Conservation (phyloP, 1,140 invertebrate species). For the Andrena cerasifolii region DNA sequence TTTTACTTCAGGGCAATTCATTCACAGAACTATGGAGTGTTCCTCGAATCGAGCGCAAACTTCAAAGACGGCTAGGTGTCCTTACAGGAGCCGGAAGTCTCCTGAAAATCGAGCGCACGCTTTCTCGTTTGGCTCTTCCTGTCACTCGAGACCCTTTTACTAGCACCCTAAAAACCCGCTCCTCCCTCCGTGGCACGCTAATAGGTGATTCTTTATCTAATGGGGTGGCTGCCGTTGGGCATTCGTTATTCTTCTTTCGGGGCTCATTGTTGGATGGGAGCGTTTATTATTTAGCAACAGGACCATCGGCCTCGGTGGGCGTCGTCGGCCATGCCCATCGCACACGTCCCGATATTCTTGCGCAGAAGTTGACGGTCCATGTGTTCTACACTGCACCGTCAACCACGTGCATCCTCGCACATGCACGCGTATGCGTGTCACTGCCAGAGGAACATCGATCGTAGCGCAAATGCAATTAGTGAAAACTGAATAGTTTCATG, state of each 20-base stretch:
- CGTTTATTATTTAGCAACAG: slow-evolving; percentile 54
- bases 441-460: slow-evolving; percentile 14
- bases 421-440: slow-evolving; percentile 18
- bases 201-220: slow-evolving; percentile 61
- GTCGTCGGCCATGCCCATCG: slow-evolving; percentile 44
- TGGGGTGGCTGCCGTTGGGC: slow-evolving; percentile 37
- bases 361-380: background rate
- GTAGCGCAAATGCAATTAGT: background rate
- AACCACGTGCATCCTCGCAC: too few species aligned
- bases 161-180: slow-evolving; percentile 42
- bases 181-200: slow-evolving; percentile 50
- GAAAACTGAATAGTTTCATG: too few species aligned
- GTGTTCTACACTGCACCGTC: background rate
- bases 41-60: background rate
- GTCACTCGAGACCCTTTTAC: slow-evolving; percentile 64
- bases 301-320: slow-evolving; percentile 26
- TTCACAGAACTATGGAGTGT: background rate
- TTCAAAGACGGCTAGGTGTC: slow-evolving; percentile 23
- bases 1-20: too few species aligned
- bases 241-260: slow-evolving; percentile 53
- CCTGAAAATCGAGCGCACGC: slow-evolving; percentile 45
- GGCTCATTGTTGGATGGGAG: background rate
- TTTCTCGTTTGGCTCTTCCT: slow-evolving; percentile 62
- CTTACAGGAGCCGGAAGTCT: slow-evolving; percentile 59
- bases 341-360: slow-evolving; percentile 41